Evolutionary conservation across 2,797 vertebrate species (phyloP), one percentile per base, ranked within the genome.

Genomic region (Coregonus sp.): DNA sequence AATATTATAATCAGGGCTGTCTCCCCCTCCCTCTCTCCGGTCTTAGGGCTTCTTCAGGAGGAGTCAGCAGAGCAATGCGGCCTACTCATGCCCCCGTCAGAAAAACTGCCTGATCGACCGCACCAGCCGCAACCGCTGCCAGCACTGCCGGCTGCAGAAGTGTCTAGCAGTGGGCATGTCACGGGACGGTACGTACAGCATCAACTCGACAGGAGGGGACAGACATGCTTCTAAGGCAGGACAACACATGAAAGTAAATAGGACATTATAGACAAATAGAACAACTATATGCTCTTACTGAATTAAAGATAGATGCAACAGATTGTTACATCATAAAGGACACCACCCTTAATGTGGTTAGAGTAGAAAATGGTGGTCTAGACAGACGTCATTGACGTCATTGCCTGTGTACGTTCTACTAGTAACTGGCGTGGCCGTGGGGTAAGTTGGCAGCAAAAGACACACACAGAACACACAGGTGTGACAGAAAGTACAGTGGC

Each of bases 71-170:
- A 99, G 97, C 93, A 99, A 99, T 85, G 98, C 98, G 81, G 97
- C 97, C 0, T 99, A 99, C 91, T 99, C 98, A 78, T 99, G 98
- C 94, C 98, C 98, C 75, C 97, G 98, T 79, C 98, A 99, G 95
- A 99, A 99, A 94, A 99, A 99, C 95, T 99, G 98, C 92, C 94
- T 99, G 95, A 99, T 99, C 70, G 98, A 99, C 92, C 95, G 98
- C 83, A 98, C 98, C 87, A 99, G 98, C 82, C 94, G 98, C 86
- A 99, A 99, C 91, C 98, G 98, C 91, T 99, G 98, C 93, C 98
- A 99, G 73, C 98, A 99, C 95, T 99, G 98, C 89, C 96, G 98
- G 85, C 92, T 99, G 90, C 98, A 99, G 96, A 99, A 99, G 96
- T 99, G 98, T 93, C 96, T 99, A 86, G 96, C 97, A 11, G 98